Conservation (phyloP, 2,888 invertebrate genomes). For the Malacosoma neustria region DNA sequence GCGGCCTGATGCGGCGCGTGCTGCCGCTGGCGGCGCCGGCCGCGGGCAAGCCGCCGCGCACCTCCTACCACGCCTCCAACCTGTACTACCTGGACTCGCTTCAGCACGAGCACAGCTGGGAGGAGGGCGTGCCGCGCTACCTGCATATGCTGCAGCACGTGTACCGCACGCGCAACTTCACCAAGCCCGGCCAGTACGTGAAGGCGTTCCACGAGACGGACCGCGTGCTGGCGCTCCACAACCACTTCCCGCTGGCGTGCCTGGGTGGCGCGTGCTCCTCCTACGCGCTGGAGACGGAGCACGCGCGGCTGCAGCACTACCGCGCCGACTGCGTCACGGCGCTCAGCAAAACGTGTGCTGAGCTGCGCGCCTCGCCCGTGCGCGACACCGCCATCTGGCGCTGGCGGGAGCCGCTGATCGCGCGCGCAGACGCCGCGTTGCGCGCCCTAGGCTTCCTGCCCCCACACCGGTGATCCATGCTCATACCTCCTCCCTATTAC, state of each 20-base stretch:
- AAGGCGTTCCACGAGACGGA: slow-evolving; percentile 96
- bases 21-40: slow-evolving; percentile 77
- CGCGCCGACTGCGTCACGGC: slow-evolving; percentile 93
- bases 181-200: slow-evolving; percentile 93
- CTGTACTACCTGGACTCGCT: slow-evolving; percentile 94
- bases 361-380: slow-evolving; percentile 86
- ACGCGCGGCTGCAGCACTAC: slow-evolving; percentile 95
- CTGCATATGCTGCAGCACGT: slow-evolving; percentile 97
- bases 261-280: slow-evolving; percentile 89
- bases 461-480: slow-evolving; percentile 32
- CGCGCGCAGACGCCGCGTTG: slow-evolving; percentile 81
- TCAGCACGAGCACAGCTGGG: slow-evolving; percentile 84
- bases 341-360: slow-evolving; percentile 87
- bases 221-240: slow-evolving; percentile 90
- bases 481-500: slow-evolving; percentile 2
- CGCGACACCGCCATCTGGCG: slow-evolving; percentile 92
- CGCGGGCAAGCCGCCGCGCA: slow-evolving; percentile 71
- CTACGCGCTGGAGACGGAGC: slow-evolving; percentile 85
- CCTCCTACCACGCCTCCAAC: slow-evolving; percentile 92
- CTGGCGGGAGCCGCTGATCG: slow-evolving; percentile 84
- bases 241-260: slow-evolving; percentile 93
- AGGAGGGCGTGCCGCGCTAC: slow-evolving; percentile 86
- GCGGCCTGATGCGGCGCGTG: slow-evolving; percentile 83
- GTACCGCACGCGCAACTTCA: slow-evolving; percentile 91
- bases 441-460: slow-evolving; percentile 82